Base-by-base conservation (phyloP, 1,140 invertebrate species). In the Himalopsyche phryganea region DNA sequence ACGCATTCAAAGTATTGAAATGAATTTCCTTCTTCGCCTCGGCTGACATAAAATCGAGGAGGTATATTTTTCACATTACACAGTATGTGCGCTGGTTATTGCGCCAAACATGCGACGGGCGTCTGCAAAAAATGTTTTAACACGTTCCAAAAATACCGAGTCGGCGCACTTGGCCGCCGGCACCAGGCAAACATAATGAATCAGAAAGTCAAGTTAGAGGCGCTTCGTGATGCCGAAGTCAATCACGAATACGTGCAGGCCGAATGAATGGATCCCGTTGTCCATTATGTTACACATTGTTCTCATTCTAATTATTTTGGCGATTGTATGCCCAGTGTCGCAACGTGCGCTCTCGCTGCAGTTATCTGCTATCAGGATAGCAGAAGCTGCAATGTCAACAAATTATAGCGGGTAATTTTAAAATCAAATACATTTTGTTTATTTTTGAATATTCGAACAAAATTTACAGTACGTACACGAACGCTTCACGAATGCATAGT, bases 1-100 rank as follows among this genome's bases (percentile, higher is more conserved):
- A 46, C 51, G 61, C 61, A 63, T 58, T 58, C 56, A 50, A 48
- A 63, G 56, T 63, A 59, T 63, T 58, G 56, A 63, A 63, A 63
- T 63, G 51, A 63, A 63, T 63, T 63, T 63, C 61, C 61, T 63
- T 58, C 45, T 62, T 54, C 44, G 28, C 46, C 55, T 3, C 49
- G 60, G 53, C 40, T n/a, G 10, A 50, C 60, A 62, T 40, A 38
- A 57, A 18, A 4, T 20, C 13, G 32, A 38, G 41, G 46, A 7
- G 56, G 41, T 41, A 20, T 17, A 35, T 28, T 28, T 28, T 28
- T 28, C 4, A 9, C 9, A 28, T 28, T 28, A 28, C 23, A 28
- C 23, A 28, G 23, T 28, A 28, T 28, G 23, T 28, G 23, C 23
- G 23, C 23, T 9, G 23, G 23, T 28, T 28, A 28, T 28, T 28